Base-by-base conservation (phyloP, 2,113 vertebrate species). In the Sinocyclocheilus rhinocerous region DNA sequence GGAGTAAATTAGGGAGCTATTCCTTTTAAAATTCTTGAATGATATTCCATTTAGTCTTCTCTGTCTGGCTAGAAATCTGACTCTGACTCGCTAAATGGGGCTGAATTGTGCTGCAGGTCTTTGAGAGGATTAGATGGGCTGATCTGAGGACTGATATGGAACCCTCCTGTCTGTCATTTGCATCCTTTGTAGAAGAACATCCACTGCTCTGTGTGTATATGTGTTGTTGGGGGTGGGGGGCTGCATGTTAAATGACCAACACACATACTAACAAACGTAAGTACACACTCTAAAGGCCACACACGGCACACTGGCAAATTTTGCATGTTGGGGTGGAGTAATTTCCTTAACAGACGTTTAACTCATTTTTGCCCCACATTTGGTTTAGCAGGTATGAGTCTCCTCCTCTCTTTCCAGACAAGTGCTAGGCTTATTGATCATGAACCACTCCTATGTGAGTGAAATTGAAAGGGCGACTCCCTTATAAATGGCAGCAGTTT, bases 101-200 rank as follows among this genome's bases (percentile, higher is more conserved):
- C 22, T 83, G 79, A 42, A 86, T 73, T 82, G 76, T 67, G 86
- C 73, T 69, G 63, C 29, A 63, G 75, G 78, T 76, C 85, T 85
- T 83, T 69, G 70, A 86, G 48, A 59, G 86, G 86, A 89, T 89
- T 89, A 87, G 86, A 81, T 75, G 67, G 79, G 26, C 79, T 89
- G 86, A 89, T 89, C 65, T 76, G 52, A 65, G 73, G 13, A 48
- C 83, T 87, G 88, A 89, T 89, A 89, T 57, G 77, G 79, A 79
- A 29, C 50, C 86, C 86, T 81, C 75, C 87, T 87, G 85, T 89
- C 75, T 72, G 77, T 50, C 78, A 73, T 85, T 84, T 76, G 70
- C 88, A 89, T 87, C 88, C 86, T 87, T 81, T 88, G 48, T 75
- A 36, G 72, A 81, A 75, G 33, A 61, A n/a, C 36, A 73, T 16